These are phyloP conservation scores for Takifugu bimaculatus DNA, from an alignment of 2,113 vertebrate species.

Conservation along the genomic window DNA sequence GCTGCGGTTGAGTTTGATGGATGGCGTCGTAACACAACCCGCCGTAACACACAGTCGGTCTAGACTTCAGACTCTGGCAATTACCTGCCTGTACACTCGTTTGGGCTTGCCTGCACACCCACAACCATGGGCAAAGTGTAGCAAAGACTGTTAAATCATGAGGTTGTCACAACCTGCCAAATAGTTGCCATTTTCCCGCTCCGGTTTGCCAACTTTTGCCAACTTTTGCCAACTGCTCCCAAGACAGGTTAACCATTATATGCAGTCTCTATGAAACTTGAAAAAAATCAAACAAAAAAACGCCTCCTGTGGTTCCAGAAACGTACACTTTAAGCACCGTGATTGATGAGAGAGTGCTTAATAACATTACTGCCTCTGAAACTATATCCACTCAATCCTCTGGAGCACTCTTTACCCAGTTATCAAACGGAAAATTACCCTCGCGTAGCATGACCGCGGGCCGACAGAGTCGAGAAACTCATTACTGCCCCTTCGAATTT, in stretches of 20 bases:
- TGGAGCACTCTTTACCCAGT: not conserved
- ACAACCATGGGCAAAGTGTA: slow-evolving; percentile 2
- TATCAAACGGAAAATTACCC: not conserved
- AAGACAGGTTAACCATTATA: slow-evolving; percentile 50
- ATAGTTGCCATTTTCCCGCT: slow-evolving; percentile 41
- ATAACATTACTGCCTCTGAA: not conserved
- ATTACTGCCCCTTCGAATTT: too few relatives aligned
- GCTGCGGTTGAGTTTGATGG: slow-evolving; percentile 49
- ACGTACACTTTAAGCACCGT: slow-evolving; percentile 22
- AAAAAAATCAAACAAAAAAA: slow-evolving; percentile 5
- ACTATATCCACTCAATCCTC: not conserved
- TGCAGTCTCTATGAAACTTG: slow-evolving; percentile 14
- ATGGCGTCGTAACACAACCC: slow-evolving; percentile 62
- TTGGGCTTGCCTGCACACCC: not conserved
- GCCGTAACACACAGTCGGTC: slow-evolving; percentile 28
- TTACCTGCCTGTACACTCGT: slow-evolving; percentile 29
- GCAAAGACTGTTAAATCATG: slow-evolving; percentile 35
- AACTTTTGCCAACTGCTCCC: slow-evolving; percentile 14
- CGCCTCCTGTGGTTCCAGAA: slow-evolving; percentile 35
- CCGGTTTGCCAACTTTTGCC: slow-evolving; percentile 26
- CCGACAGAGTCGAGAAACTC: not conserved
- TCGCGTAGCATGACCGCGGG: not conserved
- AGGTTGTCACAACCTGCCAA: slow-evolving; percentile 11
- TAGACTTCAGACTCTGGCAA: slow-evolving; percentile 25
- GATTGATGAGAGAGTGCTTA: slow-evolving; percentile 42